Evolutionary conservation across 2,888 invertebrate species (phyloP).

Genomic region (Phalera bucephala): DNA sequence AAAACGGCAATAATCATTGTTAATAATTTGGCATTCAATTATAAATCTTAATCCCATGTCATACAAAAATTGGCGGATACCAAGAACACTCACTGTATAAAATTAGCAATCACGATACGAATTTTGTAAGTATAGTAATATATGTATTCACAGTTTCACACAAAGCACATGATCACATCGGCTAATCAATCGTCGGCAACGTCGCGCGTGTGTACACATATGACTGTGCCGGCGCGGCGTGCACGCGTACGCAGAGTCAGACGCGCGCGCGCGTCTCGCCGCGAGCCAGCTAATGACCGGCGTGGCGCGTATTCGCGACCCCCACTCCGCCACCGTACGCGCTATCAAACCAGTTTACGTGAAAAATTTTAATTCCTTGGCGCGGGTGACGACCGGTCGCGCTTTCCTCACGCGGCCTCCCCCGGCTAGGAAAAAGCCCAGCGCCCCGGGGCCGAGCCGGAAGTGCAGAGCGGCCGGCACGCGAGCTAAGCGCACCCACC

Average conservation of each 20-base stretch:
- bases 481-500: slow-evolving; percentile 77
- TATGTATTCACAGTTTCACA: slow-evolving; percentile 29
- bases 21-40: background rate
- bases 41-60: slow-evolving; percentile 15
- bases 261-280: slow-evolving; percentile 71
- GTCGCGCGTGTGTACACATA: slow-evolving; percentile 25
- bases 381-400: slow-evolving; percentile 77
- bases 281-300: slow-evolving; percentile 77
- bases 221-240: slow-evolving; percentile 16
- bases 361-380: slow-evolving; percentile 78
- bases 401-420: slow-evolving; percentile 67
- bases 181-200: slow-evolving; percentile 40
- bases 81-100: background rate
- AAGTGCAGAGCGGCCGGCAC: slow-evolving; percentile 76
- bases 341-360: slow-evolving; percentile 82
- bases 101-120: background rate
- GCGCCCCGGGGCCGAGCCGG: slow-evolving; percentile 72
- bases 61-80: slow-evolving; percentile 7
- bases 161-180: slow-evolving; percentile 46
- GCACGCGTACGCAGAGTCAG: slow-evolving; percentile 47
- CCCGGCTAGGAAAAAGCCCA: slow-evolving; percentile 73
- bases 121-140: no score
- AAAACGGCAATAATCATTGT: no score
- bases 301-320: slow-evolving; percentile 77
- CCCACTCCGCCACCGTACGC: slow-evolving; percentile 73